Percentiles rank a stretch among this genome's conserved stretches.
These are phyloP conservation scores for Cyclophora punctaria DNA, from an alignment of 2,888 invertebrate genomes.

Conservation along the genomic window DNA sequence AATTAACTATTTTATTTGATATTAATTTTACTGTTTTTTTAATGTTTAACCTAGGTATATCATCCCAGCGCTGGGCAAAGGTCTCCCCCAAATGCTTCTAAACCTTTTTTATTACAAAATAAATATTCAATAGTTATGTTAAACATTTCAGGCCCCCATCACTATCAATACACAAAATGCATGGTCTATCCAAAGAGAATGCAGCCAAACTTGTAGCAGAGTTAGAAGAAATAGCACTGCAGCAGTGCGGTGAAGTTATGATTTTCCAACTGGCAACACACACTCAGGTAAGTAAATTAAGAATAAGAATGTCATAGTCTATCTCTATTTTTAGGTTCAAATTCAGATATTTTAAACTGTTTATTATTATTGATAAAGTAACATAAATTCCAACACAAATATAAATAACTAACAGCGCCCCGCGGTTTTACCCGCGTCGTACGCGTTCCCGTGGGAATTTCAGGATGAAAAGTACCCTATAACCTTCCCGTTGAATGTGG, in stretches of 20 bases:
- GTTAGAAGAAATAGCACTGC: slow-evolving; percentile 72
- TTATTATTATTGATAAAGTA: too few species aligned
- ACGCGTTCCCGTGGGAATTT: too few species aligned
- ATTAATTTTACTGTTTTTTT: too few species aligned
- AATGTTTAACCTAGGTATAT: not conserved
- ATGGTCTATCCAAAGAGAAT: slow-evolving; percentile 84
- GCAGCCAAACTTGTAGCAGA: slow-evolving; percentile 76
- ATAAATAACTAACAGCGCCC: not conserved
- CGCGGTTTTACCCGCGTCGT: too few species aligned
- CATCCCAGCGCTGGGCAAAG: too few species aligned
- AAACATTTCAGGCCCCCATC: slow-evolving; percentile 77
- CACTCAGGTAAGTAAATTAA: slow-evolving; percentile 71
- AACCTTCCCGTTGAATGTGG: too few species aligned
- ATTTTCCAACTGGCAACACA: slow-evolving; percentile 88
- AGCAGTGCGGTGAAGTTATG: slow-evolving; percentile 86
- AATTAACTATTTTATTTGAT: not conserved
- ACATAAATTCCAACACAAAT: too few species aligned
- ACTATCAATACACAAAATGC: slow-evolving; percentile 81
- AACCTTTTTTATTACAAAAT: too few species aligned
- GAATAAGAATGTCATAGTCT: too few species aligned
- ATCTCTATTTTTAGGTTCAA: not conserved
- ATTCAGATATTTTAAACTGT: not conserved
- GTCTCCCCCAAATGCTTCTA: too few species aligned
- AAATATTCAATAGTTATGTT: too few species aligned
- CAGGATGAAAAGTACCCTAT: too few species aligned